Evolutionary conservation across 23 tunicate genomes (phyloP).

Genomic region (Ascidia mentula): DNA sequence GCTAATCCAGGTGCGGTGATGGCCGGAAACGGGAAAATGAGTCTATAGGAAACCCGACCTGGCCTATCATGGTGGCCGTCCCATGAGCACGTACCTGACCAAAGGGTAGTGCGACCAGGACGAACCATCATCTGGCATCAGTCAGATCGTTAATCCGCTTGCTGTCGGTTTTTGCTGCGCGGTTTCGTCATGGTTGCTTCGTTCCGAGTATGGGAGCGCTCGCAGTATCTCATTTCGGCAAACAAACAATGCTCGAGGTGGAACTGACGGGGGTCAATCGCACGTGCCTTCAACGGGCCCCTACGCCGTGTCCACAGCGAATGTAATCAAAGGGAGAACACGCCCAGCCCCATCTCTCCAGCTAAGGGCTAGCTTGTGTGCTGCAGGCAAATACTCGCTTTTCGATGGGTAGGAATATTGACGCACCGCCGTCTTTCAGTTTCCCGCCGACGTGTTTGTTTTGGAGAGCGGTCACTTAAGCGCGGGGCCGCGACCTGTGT

Average conservation of each 20-base stretch:
- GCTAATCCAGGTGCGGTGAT: not conserved
- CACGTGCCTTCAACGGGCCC: not conserved
- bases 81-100: not conserved
- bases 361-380: not conserved
- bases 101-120: not conserved
- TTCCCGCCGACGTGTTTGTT: not conserved
- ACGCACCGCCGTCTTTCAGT: not conserved
- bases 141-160: constrained; percentile 1
- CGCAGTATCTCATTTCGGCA: constrained; percentile 2
- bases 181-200: constrained; percentile 2
- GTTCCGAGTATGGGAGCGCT: not conserved
- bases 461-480: not conserved
- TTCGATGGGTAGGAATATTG: not conserved
- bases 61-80: not conserved
- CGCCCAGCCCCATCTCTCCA: not conserved
- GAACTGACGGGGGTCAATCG: constrained; percentile 10
- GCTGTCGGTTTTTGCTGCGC: constrained; percentile 5
- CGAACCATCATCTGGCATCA: constrained; percentile 4
- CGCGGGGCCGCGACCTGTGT: not conserved
- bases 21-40: not conserved
- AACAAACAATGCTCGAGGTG: not conserved
- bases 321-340: not conserved
- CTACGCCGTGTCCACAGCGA: too few relatives aligned
- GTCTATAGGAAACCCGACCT: not conserved
- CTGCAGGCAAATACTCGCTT: not conserved